Base-by-base conservation (phyloP, 1,140 invertebrate genomes). In the Rhagoletis pomonella region DNA sequence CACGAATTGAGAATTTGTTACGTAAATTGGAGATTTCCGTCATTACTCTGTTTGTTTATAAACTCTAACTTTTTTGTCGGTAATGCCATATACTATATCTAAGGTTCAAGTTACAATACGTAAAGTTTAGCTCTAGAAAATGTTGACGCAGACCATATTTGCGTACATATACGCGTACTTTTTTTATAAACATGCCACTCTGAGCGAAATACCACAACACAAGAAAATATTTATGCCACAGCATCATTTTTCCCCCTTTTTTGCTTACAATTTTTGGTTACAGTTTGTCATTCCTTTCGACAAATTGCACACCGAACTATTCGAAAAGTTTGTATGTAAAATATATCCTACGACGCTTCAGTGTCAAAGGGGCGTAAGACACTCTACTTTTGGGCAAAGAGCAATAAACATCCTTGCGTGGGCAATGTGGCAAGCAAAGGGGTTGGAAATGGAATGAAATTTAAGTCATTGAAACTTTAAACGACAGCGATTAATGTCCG, bases 401-500 rank as follows among this genome's bases (percentile, higher is more conserved):
- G 44, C 47, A 81, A 42, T 55, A 7, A 44, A 69, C 10, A 69
- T 7, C 3, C 67, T 44, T 69, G 12, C 42, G 29, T 29, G 64
- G 4, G 42, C 12, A 14, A 14, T 6, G 17, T 6, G 39, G 67
- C 9, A 4, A 9, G 64, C 64, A 42, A 12, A 29, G 29, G 10
- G 3, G 14, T 14, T n/a, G 44, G 73, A 29, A 29, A 58, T 14
- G 44, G 47, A 81, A 81, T 81, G 73, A 81, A 81, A 81, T 81
- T 81, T 81, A 81, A 81, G 73, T 81, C 50, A 81, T 81, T 81
- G 73, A 58, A 81, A 81, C 73, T 81, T 42, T 19, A 81, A 81
- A 55, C 73, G 73, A 81, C 73, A 81, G 73, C 73, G 73, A 81
- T 81, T 81, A 81, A 81, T 81, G 73, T 81, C n/a, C 47, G 73